Percentiles rank a stretch among this genome's conserved stretches.
Conservation (phyloP, 2,797 vertebrate species). For the Myotis findleyi region DNA sequence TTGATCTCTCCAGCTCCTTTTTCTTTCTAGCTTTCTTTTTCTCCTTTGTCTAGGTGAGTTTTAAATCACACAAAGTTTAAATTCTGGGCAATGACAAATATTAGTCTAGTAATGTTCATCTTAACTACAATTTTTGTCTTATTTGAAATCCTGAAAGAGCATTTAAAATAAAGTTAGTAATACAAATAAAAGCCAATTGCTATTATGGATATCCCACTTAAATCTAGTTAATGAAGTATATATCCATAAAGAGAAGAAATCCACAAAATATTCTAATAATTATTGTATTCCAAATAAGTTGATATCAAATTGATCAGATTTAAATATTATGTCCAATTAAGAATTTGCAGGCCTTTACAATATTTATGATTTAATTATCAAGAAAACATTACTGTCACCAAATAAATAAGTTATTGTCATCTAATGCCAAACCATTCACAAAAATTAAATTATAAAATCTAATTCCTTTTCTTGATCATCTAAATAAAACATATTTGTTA, state of each 20-base stretch:
- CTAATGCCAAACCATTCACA: background rate
- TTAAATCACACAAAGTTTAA: background rate
- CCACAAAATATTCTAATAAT: background rate
- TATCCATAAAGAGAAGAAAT: background rate
- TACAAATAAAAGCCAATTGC: background rate
- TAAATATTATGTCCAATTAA: slow-evolving; percentile 21
- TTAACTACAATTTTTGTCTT: background rate
- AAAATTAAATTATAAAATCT: slow-evolving; percentile 33
- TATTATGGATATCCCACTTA: background rate
- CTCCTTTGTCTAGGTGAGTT: background rate
- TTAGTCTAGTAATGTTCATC: background rate
- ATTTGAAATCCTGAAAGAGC: slow-evolving; percentile 8
- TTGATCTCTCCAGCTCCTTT: background rate
- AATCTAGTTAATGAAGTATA: background rate
- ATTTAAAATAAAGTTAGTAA: slow-evolving; percentile 22
- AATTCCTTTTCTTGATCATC: background rate
- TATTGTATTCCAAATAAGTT: background rate
- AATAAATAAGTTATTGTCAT: background rate
- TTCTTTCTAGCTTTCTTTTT: background rate
- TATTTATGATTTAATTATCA: background rate
- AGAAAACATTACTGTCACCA: background rate
- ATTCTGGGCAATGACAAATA: background rate
- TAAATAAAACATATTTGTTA: background rate
- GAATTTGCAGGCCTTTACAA: background rate
- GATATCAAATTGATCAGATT: background rate